Evolutionary conservation across 2,113 vertebrate species (phyloP).

Genomic region (Lophotis ruficrista): DNA sequence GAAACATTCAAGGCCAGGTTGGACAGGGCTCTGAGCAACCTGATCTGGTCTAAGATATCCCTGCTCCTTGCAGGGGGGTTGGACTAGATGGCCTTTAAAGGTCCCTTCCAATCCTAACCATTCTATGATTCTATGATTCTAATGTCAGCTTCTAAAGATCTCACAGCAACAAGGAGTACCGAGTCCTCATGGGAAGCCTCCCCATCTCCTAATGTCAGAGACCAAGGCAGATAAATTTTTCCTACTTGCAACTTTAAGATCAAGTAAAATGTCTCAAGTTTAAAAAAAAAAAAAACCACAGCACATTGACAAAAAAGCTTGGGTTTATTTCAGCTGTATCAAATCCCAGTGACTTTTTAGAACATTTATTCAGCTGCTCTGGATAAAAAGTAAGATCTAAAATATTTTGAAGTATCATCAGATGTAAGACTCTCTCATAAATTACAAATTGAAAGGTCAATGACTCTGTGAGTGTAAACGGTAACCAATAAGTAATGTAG

Average conservation of each 20-base stretch:
- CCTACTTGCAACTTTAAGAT: neutral
- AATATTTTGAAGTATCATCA: constrained; percentile 45
- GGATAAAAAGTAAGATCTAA: constrained; percentile 40
- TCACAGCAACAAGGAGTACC: neutral
- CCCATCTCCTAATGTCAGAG: neutral
- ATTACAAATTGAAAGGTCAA: constrained; percentile 53
- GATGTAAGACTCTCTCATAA: constrained; percentile 39
- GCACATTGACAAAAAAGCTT: neutral
- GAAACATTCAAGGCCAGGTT: no score
- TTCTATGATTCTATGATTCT: no score
- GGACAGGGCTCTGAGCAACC: no score
- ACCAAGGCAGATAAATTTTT: neutral
- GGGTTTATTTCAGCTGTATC: constrained; percentile 15
- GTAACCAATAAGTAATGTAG: constrained; percentile 24
- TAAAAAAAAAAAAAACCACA: neutral
- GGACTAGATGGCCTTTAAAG: no score
- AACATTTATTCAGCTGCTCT: constrained; percentile 64
- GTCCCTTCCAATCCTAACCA: no score
- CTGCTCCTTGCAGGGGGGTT: no score
- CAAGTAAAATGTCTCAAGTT: neutral
- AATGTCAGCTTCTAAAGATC: neutral
- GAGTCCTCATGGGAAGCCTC: neutral
- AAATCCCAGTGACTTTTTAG: constrained; percentile 44
- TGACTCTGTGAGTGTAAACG: constrained; percentile 2
- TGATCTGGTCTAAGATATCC: no score